phyloP scores from a whole-genome alignment of 1,140 invertebrate species.

The Hirudo medicinalis region DNA sequence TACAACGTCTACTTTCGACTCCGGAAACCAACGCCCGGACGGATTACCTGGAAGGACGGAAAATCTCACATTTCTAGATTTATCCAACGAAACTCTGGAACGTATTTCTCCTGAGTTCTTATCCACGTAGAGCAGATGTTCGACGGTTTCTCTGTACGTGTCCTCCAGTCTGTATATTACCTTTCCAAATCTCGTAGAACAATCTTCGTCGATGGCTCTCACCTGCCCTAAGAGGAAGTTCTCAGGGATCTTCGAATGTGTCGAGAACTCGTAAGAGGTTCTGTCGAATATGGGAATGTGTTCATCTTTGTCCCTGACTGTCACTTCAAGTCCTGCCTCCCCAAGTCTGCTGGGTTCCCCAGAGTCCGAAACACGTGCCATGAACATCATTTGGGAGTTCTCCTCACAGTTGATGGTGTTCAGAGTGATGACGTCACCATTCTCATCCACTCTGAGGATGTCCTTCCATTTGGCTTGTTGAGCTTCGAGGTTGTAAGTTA shows the following conservation, averaged over 20 bases:
- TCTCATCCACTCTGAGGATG: background rate
- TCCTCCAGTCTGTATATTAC: background rate
- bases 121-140: background rate
- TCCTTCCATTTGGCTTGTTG: background rate
- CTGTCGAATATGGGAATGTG: background rate
- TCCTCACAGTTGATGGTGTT: background rate
- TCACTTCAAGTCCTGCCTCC: background rate
- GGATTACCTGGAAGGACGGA: background rate
- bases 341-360: background rate
- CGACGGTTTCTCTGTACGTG: background rate
- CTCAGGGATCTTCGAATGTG: background rate
- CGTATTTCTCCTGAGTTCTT: conserved; percentile 1
- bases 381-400: background rate
- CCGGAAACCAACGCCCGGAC: background rate
- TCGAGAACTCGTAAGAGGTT: background rate
- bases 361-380: background rate
- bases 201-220: conserved; percentile 8
- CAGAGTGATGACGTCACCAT: background rate
- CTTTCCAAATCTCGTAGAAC: background rate
- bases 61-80: background rate
- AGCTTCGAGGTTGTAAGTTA: background rate
- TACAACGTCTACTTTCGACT: background rate
- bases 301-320: background rate
- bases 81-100: background rate
- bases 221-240: background rate